Conservation (phyloP, 2,113 vertebrate species). For the Fulica atra region DNA sequence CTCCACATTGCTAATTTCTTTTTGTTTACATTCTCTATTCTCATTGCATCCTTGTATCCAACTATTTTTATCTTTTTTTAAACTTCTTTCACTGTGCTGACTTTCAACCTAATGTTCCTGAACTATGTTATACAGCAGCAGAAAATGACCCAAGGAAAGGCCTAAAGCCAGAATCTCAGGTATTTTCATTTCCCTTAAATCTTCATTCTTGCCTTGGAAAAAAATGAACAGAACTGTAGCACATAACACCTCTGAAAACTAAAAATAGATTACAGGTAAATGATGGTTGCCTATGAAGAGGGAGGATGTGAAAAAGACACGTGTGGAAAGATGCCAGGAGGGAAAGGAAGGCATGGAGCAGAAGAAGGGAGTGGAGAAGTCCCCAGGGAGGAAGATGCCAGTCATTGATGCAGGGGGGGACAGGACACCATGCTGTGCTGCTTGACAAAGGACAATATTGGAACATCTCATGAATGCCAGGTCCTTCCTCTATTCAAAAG, state of each 20-base stretch:
- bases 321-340: not conserved
- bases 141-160: not conserved
- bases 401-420: not conserved
- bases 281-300: not conserved
- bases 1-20: not conserved
- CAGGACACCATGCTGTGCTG: accelerated
- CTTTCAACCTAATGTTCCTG: not conserved
- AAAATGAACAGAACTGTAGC: not conserved
- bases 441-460: not conserved
- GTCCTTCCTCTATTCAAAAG: not conserved
- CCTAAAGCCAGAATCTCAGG: not conserved
- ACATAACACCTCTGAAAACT: not conserved
- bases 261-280: not conserved
- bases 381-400: accelerated
- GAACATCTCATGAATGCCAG: not conserved
- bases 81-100: not conserved
- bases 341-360: not conserved
- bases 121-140: not conserved
- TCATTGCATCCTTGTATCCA: not conserved
- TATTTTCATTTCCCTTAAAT: not conserved
- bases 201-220: not conserved
- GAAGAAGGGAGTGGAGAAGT: not conserved
- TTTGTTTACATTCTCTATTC: not conserved
- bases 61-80: not conserved
- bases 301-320: accelerated